phyloP scores from a whole-genome alignment of 2,888 invertebrate species.

The Orthosia incerta region DNA sequence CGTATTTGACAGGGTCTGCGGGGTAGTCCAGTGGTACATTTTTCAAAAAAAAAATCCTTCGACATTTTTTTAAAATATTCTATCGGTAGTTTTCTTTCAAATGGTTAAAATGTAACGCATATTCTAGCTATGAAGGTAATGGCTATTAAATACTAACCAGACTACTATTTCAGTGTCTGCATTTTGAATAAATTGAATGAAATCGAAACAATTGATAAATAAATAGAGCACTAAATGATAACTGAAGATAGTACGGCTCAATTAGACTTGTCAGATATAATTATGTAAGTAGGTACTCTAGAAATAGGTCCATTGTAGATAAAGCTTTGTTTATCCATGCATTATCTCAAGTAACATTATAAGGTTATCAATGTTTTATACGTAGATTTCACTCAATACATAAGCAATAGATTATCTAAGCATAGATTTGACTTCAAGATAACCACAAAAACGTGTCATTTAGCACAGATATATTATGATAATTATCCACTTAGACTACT shows the following conservation, averaged over 20 bases:
- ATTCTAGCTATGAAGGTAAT: background rate
- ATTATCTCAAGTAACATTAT: background rate
- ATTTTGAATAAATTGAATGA: background rate
- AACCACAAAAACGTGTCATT: conserved; percentile 27
- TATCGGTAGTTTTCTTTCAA: background rate
- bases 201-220: background rate
- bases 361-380: conserved; percentile 11
- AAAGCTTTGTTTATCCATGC: background rate
- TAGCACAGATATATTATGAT: conserved; percentile 4
- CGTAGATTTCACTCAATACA: background rate
- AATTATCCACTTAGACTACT: background rate
- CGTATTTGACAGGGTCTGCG: conserved; percentile 33
- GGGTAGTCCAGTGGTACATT: conserved; percentile 8
- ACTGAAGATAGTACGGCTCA: background rate
- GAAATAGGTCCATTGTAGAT: background rate
- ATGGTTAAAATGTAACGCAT: background rate
- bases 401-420: conserved; percentile 1
- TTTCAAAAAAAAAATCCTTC: conserved; percentile 8
- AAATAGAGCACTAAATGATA: background rate
- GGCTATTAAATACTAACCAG: background rate
- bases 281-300: background rate
- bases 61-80: conserved; percentile 4
- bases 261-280: background rate
- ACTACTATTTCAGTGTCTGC: background rate
- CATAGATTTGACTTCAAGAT: conserved; percentile 18